Evolutionary conservation across 2,888 invertebrate species (phyloP), one percentile per base, ranked within the genome.

Genomic region (Cabera pusaria): DNA sequence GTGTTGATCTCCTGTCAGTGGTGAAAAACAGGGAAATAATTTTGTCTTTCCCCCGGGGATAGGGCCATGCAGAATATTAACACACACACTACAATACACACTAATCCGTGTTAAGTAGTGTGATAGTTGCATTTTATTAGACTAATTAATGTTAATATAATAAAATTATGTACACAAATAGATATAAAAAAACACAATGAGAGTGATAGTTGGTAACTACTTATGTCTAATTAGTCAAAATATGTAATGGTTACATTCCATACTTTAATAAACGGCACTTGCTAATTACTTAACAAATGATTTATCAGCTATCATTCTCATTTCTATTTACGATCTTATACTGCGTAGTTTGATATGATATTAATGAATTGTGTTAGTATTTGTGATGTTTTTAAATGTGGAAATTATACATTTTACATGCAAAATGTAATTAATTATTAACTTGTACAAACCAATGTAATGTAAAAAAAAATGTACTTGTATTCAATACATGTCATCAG

Each of bases 61-160:
- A n/a, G n/a, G n/a, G n/a, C n/a, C n/a, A n/a, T n/a, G n/a, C n/a
- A n/a, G n/a, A n/a, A n/a, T n/a, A n/a, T n/a, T n/a, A n/a, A n/a
- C n/a, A n/a, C n/a, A n/a, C n/a, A n/a, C n/a, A n/a, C n/a, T n/a
- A n/a, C n/a, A n/a, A n/a, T n/a, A n/a, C n/a, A n/a, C n/a, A 14
- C 35, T 11, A 29, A 31, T 17, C 34, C 10, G 11, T 25, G 34
- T 41, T 35, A 36, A 23, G 29, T 35, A 35, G 31, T 36, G 41
- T 41, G 41, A 41, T 41, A 35, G 27, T 16, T 41, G 41, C 41
- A 41, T 41, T 41, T 41, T 41, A 31, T 26, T 41, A 36, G 18
- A 29, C 14, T 4, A 28, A 21, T 18, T 4, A 28, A 21, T 25
- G 34, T 12, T 12, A 20, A 22, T 8, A n/a, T 17, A 18, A 18